These are phyloP conservation scores for Blastobasis adustella DNA, from an alignment of 2,888 invertebrate species.

Conservation along the genomic window DNA sequence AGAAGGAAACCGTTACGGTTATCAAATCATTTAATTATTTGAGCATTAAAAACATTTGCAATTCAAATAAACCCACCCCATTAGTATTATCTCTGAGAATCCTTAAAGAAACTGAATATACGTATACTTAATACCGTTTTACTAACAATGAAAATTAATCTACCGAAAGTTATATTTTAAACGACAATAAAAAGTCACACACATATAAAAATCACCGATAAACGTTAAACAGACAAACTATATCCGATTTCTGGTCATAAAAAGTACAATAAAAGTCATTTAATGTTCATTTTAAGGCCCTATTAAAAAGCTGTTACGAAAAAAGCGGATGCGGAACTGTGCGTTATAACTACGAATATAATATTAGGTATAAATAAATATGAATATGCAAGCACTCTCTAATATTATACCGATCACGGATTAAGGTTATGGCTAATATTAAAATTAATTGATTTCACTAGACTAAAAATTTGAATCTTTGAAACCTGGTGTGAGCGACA, in stretches of 20 bases:
- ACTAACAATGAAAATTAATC: conserved; percentile 53
- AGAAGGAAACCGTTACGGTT: too few species aligned
- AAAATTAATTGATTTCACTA: too few species aligned
- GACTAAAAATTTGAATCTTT: too few species aligned
- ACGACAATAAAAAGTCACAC: conserved; percentile 18
- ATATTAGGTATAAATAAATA: background rate
- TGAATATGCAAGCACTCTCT: background rate
- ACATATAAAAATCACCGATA: conserved; percentile 41
- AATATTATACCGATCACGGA: background rate
- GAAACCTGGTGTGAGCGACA: too few species aligned
- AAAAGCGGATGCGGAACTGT: conserved; percentile 38
- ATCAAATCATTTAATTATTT: too few species aligned
- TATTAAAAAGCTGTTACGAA: conserved; percentile 41
- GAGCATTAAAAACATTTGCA: too few species aligned
- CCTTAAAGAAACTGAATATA: too few species aligned
- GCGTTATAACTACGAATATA: conserved; percentile 7
- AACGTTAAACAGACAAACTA: conserved; percentile 52
- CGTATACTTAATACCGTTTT: conserved; percentile 15
- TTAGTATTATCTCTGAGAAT: too few species aligned
- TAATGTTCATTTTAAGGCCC: conserved; percentile 57
- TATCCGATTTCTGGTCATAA: conserved; percentile 66
- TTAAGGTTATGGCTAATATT: background rate
- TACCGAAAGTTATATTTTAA: conserved; percentile 17
- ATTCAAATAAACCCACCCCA: too few species aligned
- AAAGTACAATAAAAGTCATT: conserved; percentile 45